Evolutionary conservation across 1,140 invertebrate genomes (phyloP), one percentile per base, ranked within the genome.

Genomic region (Drosophila triauraria): DNA sequence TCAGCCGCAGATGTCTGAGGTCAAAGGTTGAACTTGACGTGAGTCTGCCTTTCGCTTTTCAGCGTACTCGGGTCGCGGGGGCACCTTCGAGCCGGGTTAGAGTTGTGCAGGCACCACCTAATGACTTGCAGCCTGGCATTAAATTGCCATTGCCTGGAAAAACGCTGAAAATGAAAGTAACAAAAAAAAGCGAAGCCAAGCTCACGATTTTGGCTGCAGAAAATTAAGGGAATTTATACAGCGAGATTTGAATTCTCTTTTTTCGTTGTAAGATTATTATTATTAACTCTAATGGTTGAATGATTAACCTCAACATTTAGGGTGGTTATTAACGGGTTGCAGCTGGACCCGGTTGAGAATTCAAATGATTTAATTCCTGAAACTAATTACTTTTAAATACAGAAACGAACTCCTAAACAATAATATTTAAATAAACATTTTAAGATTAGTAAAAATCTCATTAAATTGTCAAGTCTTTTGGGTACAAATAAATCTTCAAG

Each of bases 21-120:
- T 78, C 65, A 78, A 78, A 78, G 75, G 75, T 78, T 78, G 75
- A 78, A 78, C 75, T 78, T 78, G 75, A 44, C 75, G 75, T 78
- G 74, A 78, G 74, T 43, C 53, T 60, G 63, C 75, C 75, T 78
- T 78, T 78, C 74, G 75, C 75, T 78, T 78, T 78, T 78, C 75
- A 78, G 27, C 75, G 44, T 27, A 20, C 27, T 17, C 32, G n/a
- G 48, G 30, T 56, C n/a, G 65, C 32, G 38, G 61, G 56, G 47
- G 38, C 47, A 59, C 44, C 25, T 48, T 47, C 27, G 38, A 35
- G 53, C 23, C 53, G 64, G 75, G 75, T 78, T 58, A 78, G 64
- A 69, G 75, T 56, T 25, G 50, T 69, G 63, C 74, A 69, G 56
- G 69, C 75, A 54, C 63, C 72, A 54, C 75, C 74, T 78, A 58